These are phyloP conservation scores for Alexandromys fortis DNA, from an alignment of 2,113 vertebrate genomes.

Conservation along the genomic window DNA sequence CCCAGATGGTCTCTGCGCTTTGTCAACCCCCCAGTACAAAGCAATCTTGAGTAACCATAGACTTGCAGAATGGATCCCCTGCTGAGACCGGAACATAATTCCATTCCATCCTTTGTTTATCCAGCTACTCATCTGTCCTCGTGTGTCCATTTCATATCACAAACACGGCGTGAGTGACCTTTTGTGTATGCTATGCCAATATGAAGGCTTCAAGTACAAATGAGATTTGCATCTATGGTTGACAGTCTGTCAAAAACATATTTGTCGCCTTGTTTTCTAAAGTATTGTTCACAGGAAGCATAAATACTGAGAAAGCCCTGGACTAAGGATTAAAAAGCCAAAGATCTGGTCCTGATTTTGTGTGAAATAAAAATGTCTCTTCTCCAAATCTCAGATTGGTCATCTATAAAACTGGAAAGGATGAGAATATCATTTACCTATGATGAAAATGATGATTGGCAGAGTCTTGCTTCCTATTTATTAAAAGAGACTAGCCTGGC, in stretches of 20 bases:
- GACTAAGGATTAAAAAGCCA: neutral
- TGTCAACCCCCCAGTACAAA: neutral
- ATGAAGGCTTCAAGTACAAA: constrained; percentile 24
- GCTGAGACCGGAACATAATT: neutral
- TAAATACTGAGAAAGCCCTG: neutral
- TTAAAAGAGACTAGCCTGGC: neutral
- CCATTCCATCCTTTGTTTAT: neutral
- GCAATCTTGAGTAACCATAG: neutral
- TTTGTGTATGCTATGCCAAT: neutral
- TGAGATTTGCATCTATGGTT: neutral
- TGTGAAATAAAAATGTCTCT: neutral
- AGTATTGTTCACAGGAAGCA: neutral
- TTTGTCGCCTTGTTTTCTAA: constrained; percentile 9
- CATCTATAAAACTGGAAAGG: constrained; percentile 12
- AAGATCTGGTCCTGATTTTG: constrained; percentile 10
- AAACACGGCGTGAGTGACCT: constrained; percentile 40
- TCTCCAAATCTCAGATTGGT: neutral
- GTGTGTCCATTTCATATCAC: neutral
- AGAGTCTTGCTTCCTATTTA: neutral
- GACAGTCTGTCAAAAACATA: neutral
- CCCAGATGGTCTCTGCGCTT: neutral
- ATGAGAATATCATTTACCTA: constrained; percentile 15
- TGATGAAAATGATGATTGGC: neutral
- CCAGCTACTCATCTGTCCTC: constrained; percentile 8
- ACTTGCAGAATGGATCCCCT: constrained; percentile 4